phyloP scores from a whole-genome alignment of 2,888 invertebrate genomes.

The Melanophora roralis region DNA sequence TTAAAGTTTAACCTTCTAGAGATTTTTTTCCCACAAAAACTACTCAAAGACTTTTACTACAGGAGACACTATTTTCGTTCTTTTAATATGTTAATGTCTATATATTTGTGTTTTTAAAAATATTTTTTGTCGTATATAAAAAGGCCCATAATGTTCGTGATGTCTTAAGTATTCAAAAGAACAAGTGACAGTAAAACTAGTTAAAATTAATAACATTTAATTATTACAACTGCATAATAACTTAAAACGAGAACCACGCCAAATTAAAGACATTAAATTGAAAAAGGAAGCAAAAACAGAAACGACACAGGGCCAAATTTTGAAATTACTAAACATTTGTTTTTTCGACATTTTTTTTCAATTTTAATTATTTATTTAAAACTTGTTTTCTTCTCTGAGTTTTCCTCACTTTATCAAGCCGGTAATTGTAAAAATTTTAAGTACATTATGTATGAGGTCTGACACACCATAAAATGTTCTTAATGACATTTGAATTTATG shows the following conservation, averaged over 20 bases:
- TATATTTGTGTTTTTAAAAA: slow-evolving; percentile 16
- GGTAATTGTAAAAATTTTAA: slow-evolving; percentile 41
- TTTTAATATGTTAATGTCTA: no score
- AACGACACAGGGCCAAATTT: not conserved
- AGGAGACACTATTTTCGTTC: no score
- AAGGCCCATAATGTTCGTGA: slow-evolving; percentile 55
- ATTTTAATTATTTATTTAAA: not conserved
- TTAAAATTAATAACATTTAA: slow-evolving; percentile 63
- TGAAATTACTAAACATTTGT: slow-evolving; percentile 51
- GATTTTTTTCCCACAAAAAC: no score
- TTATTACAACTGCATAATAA: slow-evolving; percentile 51
- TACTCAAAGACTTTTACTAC: no score
- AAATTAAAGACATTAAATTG: slow-evolving; percentile 1
- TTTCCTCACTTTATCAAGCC: not conserved
- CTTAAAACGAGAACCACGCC: not conserved
- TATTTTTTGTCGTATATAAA: slow-evolving; percentile 45
- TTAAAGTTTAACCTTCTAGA: no score
- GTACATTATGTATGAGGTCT: slow-evolving; percentile 46
- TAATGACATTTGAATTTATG: slow-evolving; percentile 59
- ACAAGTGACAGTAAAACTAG: slow-evolving; percentile 61
- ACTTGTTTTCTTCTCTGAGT: not conserved
- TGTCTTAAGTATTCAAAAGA: slow-evolving; percentile 52
- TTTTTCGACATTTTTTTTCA: slow-evolving; percentile 12
- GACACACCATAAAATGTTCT: slow-evolving; percentile 43
- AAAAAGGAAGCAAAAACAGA: not conserved